These are phyloP conservation scores for Agrotis segetum DNA, from an alignment of 2,888 invertebrate species.

Conservation along the genomic window DNA sequence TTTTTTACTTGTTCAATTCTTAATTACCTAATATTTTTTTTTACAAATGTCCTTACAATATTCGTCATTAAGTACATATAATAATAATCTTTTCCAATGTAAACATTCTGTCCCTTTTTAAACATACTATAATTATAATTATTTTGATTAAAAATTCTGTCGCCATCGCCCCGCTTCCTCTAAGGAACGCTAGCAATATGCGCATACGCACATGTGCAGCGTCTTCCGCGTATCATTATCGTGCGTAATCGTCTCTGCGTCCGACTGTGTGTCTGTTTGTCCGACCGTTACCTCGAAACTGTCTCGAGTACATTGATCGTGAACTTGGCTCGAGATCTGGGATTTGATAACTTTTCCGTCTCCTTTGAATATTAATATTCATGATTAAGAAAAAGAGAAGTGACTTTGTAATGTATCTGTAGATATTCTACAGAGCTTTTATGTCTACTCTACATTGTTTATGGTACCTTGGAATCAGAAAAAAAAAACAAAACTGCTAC, in stretches of 20 bases:
- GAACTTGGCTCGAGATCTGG: constrained; percentile 50
- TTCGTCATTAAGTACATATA: too few relatives aligned
- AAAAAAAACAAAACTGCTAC: background rate
- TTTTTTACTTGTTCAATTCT: too few relatives aligned
- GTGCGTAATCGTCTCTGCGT: constrained; percentile 62
- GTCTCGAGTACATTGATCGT: constrained; percentile 51
- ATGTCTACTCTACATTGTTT: background rate
- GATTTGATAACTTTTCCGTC: constrained; percentile 9
- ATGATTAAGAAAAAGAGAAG: background rate
- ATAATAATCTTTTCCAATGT: too few relatives aligned
- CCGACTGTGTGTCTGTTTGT: constrained; percentile 48
- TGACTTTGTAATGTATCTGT: too few relatives aligned
- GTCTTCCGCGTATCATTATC: constrained; percentile 70
- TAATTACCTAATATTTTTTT: too few relatives aligned
- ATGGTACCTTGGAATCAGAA: background rate
- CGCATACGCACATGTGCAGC: constrained; percentile 59
- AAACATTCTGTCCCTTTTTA: too few relatives aligned
- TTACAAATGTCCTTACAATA: too few relatives aligned
- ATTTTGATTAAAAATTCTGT: constrained; percentile 18
- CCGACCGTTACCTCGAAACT: constrained; percentile 26
- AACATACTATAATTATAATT: too few relatives aligned
- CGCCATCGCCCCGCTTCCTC: constrained; percentile 31
- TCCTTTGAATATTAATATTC: background rate
- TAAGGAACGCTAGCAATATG: constrained; percentile 10
- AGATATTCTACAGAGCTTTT: background rate